Conservation (phyloP, 2,888 invertebrate species). For the Hedya salicella region DNA sequence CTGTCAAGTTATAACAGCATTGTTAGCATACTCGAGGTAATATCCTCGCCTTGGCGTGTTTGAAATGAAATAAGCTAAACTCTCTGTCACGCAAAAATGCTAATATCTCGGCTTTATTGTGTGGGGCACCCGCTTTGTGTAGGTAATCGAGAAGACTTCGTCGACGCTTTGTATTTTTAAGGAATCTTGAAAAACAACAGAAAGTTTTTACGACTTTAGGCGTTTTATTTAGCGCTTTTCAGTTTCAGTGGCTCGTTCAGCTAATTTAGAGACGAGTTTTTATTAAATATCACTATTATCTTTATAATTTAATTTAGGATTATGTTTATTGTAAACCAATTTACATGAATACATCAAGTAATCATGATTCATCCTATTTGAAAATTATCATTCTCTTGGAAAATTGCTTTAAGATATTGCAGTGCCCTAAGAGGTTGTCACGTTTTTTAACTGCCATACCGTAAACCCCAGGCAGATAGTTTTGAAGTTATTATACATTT, state of each 20-base stretch:
- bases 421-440: too few relatives aligned
- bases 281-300: too few relatives aligned
- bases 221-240: slow-evolving; percentile 17
- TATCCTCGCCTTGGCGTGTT: slow-evolving; percentile 19
- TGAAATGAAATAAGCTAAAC: slow-evolving; percentile 42
- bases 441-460: too few relatives aligned
- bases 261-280: neutral
- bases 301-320: too few relatives aligned
- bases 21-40: slow-evolving; percentile 30
- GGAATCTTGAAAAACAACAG: slow-evolving; percentile 34
- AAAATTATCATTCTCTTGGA: too few relatives aligned
- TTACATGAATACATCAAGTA: too few relatives aligned
- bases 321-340: too few relatives aligned
- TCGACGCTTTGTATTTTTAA: slow-evolving; percentile 33
- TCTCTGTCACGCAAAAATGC: slow-evolving; percentile 38
- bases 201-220: slow-evolving; percentile 18
- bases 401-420: too few relatives aligned
- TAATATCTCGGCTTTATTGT: slow-evolving; percentile 39
- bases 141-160: slow-evolving; percentile 40
- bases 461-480: too few relatives aligned
- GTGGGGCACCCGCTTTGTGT: slow-evolving; percentile 34
- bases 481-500: too few relatives aligned
- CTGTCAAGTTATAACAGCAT: slow-evolving; percentile 25
- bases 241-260: slow-evolving; percentile 11
- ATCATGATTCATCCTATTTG: too few relatives aligned